Conservation (phyloP, 2,113 vertebrate genomes). For the Proterorhinus semilunaris region DNA sequence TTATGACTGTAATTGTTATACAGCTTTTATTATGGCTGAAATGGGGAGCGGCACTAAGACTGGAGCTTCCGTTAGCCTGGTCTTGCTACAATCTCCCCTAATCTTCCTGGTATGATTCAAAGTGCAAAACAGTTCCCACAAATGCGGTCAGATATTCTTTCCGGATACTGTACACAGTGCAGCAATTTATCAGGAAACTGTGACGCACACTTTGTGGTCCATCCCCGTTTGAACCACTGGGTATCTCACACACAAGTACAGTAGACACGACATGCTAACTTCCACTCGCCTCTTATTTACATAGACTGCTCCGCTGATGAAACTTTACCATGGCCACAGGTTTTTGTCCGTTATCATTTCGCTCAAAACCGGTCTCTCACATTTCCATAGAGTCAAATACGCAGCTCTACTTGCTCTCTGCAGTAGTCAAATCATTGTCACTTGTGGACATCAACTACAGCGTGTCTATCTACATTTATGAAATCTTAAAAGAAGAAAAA, state of each 20-base stretch:
- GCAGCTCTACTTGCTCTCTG: not conserved
- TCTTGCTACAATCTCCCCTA: not conserved
- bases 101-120: not conserved
- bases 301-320: not conserved
- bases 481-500: not conserved
- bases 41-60: constrained; percentile 25
- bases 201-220: not conserved
- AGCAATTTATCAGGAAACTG: not conserved
- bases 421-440: constrained; percentile 11
- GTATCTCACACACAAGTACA: not conserved
- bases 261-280: not conserved
- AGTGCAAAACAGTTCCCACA: not conserved
- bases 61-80: constrained; percentile 8
- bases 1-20: constrained; percentile 37
- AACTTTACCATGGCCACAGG: not conserved
- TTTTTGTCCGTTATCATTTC: constrained; percentile 14
- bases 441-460: not conserved
- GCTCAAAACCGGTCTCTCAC: constrained; percentile 27
- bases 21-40: constrained; percentile 19
- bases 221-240: not conserved
- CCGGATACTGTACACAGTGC: not conserved
- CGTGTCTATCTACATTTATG: not conserved
- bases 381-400: constrained; percentile 67
- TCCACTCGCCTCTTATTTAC: not conserved
- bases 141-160: not conserved